Base-by-base conservation (phyloP, 2,888 invertebrate genomes). In the Xestia rhomboidea region DNA sequence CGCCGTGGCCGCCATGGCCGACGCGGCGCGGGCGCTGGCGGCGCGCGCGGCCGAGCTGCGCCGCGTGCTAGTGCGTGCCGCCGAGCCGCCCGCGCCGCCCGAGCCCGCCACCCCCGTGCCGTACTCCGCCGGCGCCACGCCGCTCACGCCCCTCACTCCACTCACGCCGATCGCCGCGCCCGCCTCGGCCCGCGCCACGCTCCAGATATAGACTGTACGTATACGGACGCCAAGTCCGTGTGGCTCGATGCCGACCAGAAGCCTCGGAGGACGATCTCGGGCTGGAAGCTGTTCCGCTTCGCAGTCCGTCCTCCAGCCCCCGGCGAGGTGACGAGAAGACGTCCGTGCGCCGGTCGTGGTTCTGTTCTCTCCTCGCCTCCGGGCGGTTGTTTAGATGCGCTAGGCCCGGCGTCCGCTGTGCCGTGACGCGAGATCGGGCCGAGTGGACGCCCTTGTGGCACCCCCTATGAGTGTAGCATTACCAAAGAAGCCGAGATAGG, bases 1-100 rank as follows among this genome's bases (percentile, higher is more conserved):
- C 57, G 99, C 99, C 0, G 99, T 99, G 30, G 98, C 99, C 88
- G 98, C 98, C 89, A 99, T 99, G 99, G 99, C 99, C 11, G 99
- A 99, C 92, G 98, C 98, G 10, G 98, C 99, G 54, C 98, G 98
- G 44, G 98, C 98, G 87, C 98, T 99, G 62, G 99, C 99, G 1
- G 98, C 98, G 89, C 97, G 98, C 73, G 99, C 99, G 18, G 97
- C 98, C 88, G 98, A 98, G 89, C 96, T 99, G 73, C 98, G 99
- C 87, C 96, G 98, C 76, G 97, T 97, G 76, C 96, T 98, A 93
- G 97, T 98, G 76, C 97, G 98, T 90, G 98, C 98, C 15, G 98
- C 98, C 6, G 96, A 96, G 77, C 96, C 96, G 0, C 94, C 95
- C 15, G 89, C 91, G 69, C 89, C 94, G 1, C 90, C 92, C 49